Evolutionary conservation across 2,888 invertebrate genomes (phyloP).

Genomic region (Hypena proboscidalis): DNA sequence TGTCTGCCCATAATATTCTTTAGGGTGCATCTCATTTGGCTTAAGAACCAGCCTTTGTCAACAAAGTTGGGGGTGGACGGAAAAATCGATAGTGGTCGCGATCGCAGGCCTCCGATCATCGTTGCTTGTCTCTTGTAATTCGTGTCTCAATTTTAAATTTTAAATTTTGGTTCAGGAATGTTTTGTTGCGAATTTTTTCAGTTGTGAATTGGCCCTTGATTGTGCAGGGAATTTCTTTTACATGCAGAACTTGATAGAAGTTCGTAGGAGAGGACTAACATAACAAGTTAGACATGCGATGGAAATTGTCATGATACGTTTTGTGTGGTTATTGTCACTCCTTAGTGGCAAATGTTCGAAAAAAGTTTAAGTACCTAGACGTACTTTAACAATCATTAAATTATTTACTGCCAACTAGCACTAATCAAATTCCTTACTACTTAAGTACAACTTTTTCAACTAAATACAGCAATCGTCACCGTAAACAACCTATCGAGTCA

Average conservation of each 20-base stretch:
- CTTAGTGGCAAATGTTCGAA: too few species aligned
- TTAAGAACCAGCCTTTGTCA: conserved; percentile 85
- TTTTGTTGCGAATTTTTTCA: conserved; percentile 20
- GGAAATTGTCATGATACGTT: too few species aligned
- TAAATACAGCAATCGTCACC: too few species aligned
- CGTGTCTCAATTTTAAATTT: conserved; percentile 66
- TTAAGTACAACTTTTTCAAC: too few species aligned
- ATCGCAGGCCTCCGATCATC: conserved; percentile 70
- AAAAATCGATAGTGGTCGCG: conserved; percentile 82
- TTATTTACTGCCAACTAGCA: too few species aligned
- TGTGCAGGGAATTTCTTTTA: neutral
- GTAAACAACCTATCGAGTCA: conserved; percentile 25
- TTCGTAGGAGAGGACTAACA: too few species aligned
- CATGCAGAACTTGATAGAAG: too few species aligned
- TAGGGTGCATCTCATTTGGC: conserved; percentile 85
- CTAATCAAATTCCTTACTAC: too few species aligned
- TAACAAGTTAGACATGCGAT: too few species aligned
- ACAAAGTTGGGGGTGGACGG: conserved; percentile 80
- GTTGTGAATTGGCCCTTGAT: conserved; percentile 11
- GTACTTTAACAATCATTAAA: too few species aligned
- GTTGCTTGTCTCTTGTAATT: conserved; percentile 67
- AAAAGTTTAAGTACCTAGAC: too few species aligned
- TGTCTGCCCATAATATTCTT: conserved; percentile 86
- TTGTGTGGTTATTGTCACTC: too few species aligned
- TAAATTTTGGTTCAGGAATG: conserved; percentile 52